phyloP scores from a whole-genome alignment of 2,797 vertebrate species.

The Tokudaia tokunoshimensis region DNA sequence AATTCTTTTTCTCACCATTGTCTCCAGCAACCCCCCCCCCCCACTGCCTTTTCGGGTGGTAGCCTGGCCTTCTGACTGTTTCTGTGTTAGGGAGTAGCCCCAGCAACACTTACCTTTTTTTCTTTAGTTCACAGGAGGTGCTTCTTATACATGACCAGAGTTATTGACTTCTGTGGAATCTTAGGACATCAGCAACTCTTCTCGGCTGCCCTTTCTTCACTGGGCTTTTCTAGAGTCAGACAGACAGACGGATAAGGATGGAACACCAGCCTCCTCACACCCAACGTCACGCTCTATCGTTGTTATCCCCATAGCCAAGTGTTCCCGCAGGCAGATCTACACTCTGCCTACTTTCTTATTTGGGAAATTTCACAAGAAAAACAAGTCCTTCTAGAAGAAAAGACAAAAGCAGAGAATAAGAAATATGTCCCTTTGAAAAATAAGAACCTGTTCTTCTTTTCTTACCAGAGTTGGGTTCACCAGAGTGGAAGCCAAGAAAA shows the following conservation, averaged over 20 bases:
- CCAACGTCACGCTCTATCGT: not conserved
- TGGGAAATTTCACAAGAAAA: conserved; percentile 34
- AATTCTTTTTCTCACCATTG: not conserved
- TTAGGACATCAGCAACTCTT: not conserved
- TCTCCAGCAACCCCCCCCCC: not conserved
- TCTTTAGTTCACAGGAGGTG: not conserved
- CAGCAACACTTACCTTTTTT: not conserved
- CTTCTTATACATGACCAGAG: not conserved
- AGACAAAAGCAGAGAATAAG: conserved; percentile 40
- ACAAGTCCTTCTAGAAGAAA: conserved; percentile 9
- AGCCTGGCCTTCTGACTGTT: not conserved
- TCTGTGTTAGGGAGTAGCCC: not conserved
- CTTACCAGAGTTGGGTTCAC: not conserved
- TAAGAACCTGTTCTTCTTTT: not conserved
- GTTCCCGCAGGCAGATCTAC: not conserved
- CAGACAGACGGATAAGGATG: not conserved
- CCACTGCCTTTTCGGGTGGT: not conserved
- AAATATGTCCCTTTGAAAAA: not conserved
- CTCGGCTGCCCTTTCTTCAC: not conserved
- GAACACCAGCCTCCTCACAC: not conserved
- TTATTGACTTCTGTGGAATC: not conserved
- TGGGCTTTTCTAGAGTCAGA: not conserved
- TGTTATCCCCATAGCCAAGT: not conserved
- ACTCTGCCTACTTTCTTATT: conserved; percentile 35
- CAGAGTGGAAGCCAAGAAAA: not conserved